Base-by-base conservation (phyloP, 2,797 vertebrate species). In the Mallotus villosus region DNA sequence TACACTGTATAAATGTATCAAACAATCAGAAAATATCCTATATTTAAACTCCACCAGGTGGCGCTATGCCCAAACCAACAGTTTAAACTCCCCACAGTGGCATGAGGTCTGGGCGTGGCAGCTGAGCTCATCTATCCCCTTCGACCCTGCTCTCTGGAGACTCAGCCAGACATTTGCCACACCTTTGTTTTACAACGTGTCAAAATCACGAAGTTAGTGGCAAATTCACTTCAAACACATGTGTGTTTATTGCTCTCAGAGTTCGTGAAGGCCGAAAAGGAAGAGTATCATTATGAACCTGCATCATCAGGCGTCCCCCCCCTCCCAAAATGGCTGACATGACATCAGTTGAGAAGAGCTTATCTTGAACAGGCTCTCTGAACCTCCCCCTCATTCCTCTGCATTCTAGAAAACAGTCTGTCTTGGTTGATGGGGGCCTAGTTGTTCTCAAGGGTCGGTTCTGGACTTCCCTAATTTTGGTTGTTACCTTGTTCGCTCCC, bases 391-490 rank as follows among this genome's bases (percentile, higher is more conserved):
- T 12, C n/a, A 25, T 75, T 61, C 41, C n/a, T 55, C 9, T 53
- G 59, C 49, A 25, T 72, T 63, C 57, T n/a, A n/a, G 41, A 24
- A n/a, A 32, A 72, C n/a, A 71, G 6, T 76, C 72, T 74, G 71
- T 62, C 73, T 63, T 63, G 41, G 11, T 46, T 53, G 17, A 21
- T 68, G 70, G 19, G 51, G 51, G 22, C 4, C 32, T 53, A 19
- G 32, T 25, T 4, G 17, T 25, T 55, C 71, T 80, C 68, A 81
- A 78, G 72, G 62, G 55, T 68, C 76, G 34, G 80, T 79, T 76
- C 81, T 83, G 82, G 75, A 83, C 78, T 77, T 76, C 85, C 76
- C 75, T 86, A 83, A 86, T 86, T 21, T 24, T 6, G 85, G 80
- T 81, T 41, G 74, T 70, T 67, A 73, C 51, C 22, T 73, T 58